phyloP scores from a whole-genome alignment of 37 sponge, comb jelly and placozoan species.

The Ianthella basta region DNA sequence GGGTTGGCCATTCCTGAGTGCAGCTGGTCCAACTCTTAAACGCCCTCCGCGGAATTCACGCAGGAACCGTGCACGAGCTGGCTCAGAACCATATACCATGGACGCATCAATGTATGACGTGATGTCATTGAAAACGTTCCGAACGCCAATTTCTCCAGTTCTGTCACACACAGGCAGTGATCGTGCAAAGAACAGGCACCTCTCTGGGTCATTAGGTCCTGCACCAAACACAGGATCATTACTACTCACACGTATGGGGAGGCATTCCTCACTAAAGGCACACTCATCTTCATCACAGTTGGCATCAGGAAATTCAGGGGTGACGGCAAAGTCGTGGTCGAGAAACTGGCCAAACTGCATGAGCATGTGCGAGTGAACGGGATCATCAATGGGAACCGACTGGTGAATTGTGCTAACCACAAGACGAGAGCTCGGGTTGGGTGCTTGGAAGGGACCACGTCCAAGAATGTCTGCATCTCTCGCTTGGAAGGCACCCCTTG shows the following conservation, averaged over 20 bases:
- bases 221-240: constrained; percentile 34
- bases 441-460: constrained; percentile 54
- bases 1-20: constrained; percentile 11
- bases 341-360: constrained; percentile 98
- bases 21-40: constrained; percentile 16
- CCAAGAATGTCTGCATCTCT: neutral
- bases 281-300: constrained; percentile 11
- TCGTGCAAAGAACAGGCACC: constrained; percentile 65
- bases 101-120: constrained; percentile 77
- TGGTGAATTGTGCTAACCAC: constrained; percentile 48
- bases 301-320: constrained; percentile 25
- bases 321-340: constrained; percentile 83
- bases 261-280: constrained; percentile 46
- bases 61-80: constrained; percentile 23
- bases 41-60: constrained; percentile 46
- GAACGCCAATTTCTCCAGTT: constrained; percentile 8
- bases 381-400: constrained; percentile 43
- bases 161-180: constrained; percentile 51
- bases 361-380: constrained; percentile 71
- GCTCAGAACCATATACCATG: constrained; percentile 72
- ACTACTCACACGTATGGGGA: constrained; percentile 53
- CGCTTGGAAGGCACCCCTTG: constrained; percentile 58
- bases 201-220: too few species aligned
- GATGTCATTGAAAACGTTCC: constrained; percentile 69
- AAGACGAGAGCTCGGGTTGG: constrained; percentile 77